Evolutionary conservation across 2,113 vertebrate species (phyloP).

Genomic region (Penelope pileata): DNA sequence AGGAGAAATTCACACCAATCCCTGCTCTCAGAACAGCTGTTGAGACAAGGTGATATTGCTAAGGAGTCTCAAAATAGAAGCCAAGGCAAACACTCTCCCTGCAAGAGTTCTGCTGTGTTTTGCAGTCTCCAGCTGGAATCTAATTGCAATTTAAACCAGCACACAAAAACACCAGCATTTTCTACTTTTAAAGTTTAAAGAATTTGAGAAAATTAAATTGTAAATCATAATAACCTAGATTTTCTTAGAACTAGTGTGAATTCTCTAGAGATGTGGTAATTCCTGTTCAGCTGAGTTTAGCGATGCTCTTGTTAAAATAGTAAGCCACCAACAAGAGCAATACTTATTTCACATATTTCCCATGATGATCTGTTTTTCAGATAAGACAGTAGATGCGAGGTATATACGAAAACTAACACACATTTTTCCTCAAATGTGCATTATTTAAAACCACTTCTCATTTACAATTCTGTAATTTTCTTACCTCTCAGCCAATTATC

Average conservation of each 20-base stretch:
- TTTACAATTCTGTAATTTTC: not conserved
- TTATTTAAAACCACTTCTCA: not conserved
- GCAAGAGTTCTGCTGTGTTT: slow-evolving; percentile 63
- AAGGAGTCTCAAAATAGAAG: slow-evolving; percentile 73
- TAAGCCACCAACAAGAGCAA: not conserved
- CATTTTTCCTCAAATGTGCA: not conserved
- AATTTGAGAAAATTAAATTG: slow-evolving; percentile 54
- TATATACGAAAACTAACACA: not conserved
- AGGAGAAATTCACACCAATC: slow-evolving; percentile 64
- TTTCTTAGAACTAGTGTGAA: not conserved
- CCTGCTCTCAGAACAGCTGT: slow-evolving; percentile 75
- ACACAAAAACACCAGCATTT: slow-evolving; percentile 29
- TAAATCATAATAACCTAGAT: not conserved
- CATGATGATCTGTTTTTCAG: not conserved
- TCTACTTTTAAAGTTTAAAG: slow-evolving; percentile 15
- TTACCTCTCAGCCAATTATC: not conserved
- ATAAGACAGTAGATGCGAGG: not conserved
- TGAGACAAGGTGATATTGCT: slow-evolving; percentile 76
- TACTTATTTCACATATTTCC: not conserved
- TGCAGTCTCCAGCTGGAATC: slow-evolving; percentile 74
- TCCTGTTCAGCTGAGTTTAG: not conserved
- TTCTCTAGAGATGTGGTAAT: not conserved
- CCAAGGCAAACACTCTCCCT: slow-evolving; percentile 64
- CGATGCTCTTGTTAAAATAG: not conserved
- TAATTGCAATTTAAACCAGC: slow-evolving; percentile 76